Base-by-base conservation (phyloP, 2,113 vertebrate genomes). In the Platanista minor region DNA sequence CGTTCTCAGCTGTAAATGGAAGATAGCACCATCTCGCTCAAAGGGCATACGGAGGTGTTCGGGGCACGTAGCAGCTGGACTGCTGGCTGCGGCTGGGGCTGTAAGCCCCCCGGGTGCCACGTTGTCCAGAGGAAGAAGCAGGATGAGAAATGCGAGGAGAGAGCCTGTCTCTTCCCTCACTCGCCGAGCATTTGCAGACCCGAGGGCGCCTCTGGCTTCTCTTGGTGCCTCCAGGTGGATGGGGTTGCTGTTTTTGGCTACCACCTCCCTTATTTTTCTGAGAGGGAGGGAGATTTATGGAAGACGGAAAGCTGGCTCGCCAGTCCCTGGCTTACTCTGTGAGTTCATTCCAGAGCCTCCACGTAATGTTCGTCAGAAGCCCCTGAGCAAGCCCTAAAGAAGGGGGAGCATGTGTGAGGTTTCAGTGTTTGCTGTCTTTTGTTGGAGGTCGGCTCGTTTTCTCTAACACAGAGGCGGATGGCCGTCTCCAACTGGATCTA, bases 101-200 rank as follows among this genome's bases (percentile, higher is more conserved):
- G 2, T 36, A 17, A 64, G 11, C 12, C 9, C n/a, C 20, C 14
- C 10, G 10, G 29, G 29, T 1, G 36, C 49, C 20, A 14, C 1
- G 6, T 7, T 8, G 20, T 14, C 14, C 12, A 31, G 15, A 11
- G 31, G 43, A 3, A 12, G 6, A 39, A 21, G 12, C 9, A 9
- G 29, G 29, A 39, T 0, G 2, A 31, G 15, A 0, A 9, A 43
- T 2, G 0, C 9, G 29, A 13, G 12, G 36, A 77, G 20, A 23
- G 21, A 39, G 27, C 13, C 17, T 6, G 49, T 15, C 20, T 18
- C 18, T 31, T 36, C 8, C 13, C 6, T 15, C 0, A 4, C n/a
- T 52, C 49, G 20, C 3, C 0, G 33, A 57, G 11, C 36, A 17
- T 8, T 1, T 12, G 5, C 66, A 41, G 89, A 14, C 13, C 62